Percentiles rank a stretch among this genome's conserved stretches.
Evolutionary conservation across 1,140 invertebrate species (phyloP).

Genomic region (Hylaeus anthracinus): DNA sequence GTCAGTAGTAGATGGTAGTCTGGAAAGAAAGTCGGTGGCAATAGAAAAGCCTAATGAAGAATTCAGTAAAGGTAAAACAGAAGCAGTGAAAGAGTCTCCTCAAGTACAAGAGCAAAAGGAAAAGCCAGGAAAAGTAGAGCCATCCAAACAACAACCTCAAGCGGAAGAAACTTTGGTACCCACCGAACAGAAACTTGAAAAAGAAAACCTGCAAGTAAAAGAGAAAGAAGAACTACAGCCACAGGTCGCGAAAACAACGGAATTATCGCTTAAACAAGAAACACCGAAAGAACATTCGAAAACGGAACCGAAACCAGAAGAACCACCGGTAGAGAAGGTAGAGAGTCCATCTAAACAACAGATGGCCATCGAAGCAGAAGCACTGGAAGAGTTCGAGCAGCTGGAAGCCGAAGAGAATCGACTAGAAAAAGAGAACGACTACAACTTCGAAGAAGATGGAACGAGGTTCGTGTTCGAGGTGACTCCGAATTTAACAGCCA

Average conservation of each 20-base stretch:
- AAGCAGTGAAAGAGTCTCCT: neutral
- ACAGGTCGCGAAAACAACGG: neutral
- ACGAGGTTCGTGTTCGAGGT: conserved; percentile 76
- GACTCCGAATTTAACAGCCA: conserved; percentile 83
- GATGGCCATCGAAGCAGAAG: neutral
- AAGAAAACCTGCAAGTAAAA: neutral
- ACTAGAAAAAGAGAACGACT: neutral
- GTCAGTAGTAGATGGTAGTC: neutral
- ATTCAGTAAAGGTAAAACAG: neutral
- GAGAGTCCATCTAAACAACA: neutral
- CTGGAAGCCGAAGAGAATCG: neutral
- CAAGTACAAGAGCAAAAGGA: no score
- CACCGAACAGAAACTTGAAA: neutral
- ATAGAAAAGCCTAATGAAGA: neutral
- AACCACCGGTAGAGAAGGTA: neutral
- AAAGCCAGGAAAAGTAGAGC: neutral
- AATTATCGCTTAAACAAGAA: neutral
- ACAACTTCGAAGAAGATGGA: neutral
- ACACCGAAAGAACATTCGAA: neutral
- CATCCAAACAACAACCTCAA: neutral
- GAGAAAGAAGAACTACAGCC: no score
- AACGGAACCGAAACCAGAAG: no score
- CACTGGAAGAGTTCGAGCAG: neutral
- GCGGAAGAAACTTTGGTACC: neutral
- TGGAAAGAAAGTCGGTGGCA: neutral